phyloP scores from a whole-genome alignment of 2,113 vertebrate genomes.

The Chaetodon trifascialis region DNA sequence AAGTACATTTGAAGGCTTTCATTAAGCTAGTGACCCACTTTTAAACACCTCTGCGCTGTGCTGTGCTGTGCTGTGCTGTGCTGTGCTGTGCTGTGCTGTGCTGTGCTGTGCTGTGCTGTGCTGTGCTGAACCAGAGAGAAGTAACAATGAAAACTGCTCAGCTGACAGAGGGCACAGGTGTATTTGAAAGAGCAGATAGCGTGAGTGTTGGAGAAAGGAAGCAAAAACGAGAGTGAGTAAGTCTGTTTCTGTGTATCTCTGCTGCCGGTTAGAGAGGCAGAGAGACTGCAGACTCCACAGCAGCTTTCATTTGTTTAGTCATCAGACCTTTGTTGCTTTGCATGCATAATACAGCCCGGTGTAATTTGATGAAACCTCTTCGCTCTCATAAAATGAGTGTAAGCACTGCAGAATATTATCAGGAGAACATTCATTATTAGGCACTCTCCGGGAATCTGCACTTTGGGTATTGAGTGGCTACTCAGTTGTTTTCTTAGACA shows the following conservation, averaged over 20 bases:
- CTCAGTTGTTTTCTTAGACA: slow-evolving; percentile 55
- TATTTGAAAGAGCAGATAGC: slow-evolving; percentile 27
- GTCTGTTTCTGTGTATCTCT: background rate
- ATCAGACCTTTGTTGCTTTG: slow-evolving; percentile 50
- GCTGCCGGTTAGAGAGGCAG: background rate
- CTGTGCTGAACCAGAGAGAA: slow-evolving; percentile 24
- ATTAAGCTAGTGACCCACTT: slow-evolving; percentile 56
- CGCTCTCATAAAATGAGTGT: slow-evolving; percentile 55
- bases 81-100: too few species aligned
- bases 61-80: too few species aligned
- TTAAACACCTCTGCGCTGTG: slow-evolving; percentile 51
- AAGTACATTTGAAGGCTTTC: slow-evolving; percentile 47
- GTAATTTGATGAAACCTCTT: slow-evolving; percentile 61
- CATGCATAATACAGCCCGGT: slow-evolving; percentile 50
- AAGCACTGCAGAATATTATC: slow-evolving; percentile 65
- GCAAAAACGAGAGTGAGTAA: background rate
- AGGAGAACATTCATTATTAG: slow-evolving; percentile 67
- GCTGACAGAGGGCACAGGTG: slow-evolving; percentile 23
- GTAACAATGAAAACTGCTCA: slow-evolving; percentile 35
- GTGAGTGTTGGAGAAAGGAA: background rate
- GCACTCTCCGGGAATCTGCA: slow-evolving; percentile 42
- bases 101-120: too few species aligned
- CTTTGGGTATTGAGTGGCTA: slow-evolving; percentile 58
- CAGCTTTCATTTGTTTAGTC: slow-evolving; percentile 43
- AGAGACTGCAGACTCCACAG: slow-evolving; percentile 28